Evolutionary conservation across 2,113 vertebrate species (phyloP).

Genomic region (Chunga burmeisteri): DNA sequence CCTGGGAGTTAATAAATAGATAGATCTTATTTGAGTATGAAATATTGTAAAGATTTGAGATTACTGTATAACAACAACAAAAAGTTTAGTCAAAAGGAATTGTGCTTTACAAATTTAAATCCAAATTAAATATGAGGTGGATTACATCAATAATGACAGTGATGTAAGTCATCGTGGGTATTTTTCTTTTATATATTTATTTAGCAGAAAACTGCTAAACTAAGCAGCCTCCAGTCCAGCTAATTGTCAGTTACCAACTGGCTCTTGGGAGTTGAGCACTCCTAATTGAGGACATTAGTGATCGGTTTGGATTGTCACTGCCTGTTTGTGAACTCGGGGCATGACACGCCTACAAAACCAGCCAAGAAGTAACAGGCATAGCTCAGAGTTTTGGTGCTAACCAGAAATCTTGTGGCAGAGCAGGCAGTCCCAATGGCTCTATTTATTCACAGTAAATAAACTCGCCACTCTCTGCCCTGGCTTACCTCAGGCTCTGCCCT

Average conservation of each 20-base stretch:
- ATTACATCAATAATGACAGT: neutral
- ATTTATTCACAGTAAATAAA: neutral
- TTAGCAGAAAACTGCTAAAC: neutral
- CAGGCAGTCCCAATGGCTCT: neutral
- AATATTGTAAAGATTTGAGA: neutral
- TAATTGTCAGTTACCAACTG: neutral
- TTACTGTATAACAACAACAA: neutral
- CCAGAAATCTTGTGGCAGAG: neutral
- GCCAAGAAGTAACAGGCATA: rapidly evolving
- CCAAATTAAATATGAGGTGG: neutral
- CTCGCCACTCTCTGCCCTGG: neutral
- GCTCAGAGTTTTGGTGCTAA: neutral
- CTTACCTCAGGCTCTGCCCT: neutral
- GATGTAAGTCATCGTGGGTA: neutral
- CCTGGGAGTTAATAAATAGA: neutral
- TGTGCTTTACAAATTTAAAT: neutral
- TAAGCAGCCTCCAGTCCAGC: neutral
- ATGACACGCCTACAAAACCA: neutral
- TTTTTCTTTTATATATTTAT: neutral
- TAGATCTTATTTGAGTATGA: neutral
- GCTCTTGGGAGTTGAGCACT: neutral
- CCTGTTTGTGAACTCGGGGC: neutral
- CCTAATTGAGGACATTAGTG: neutral
- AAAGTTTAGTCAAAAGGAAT: neutral
- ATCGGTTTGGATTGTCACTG: neutral